Evolutionary conservation across 2,797 vertebrate genomes (phyloP).

Genomic region (Jordanella pulchra): DNA sequence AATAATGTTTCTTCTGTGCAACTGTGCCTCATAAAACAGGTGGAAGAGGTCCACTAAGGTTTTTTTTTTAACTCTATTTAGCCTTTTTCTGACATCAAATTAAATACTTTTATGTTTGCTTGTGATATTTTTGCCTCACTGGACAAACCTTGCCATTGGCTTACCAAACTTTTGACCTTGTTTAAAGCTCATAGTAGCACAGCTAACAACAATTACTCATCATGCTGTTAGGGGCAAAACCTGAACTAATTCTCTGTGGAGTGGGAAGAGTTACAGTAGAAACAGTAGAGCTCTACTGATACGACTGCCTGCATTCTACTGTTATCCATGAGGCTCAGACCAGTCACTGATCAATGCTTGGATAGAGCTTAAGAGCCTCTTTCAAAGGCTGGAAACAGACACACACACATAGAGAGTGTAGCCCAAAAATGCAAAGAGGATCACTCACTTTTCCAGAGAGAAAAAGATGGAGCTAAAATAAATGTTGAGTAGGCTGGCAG

Average conservation of each 20-base stretch:
- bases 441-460: constrained; percentile 34
- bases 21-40: background rate
- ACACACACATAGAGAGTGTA: constrained; percentile 7
- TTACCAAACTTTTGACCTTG: constrained; percentile 37
- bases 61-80: background rate
- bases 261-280: constrained; percentile 36
- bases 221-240: constrained; percentile 21
- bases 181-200: constrained; percentile 35
- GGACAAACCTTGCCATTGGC: constrained; percentile 1
- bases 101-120: background rate
- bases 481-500: constrained; percentile 71
- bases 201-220: constrained; percentile 46
- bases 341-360: constrained; percentile 53
- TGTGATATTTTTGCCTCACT: background rate
- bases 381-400: constrained; percentile 17
- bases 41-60: background rate
- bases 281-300: constrained; percentile 24
- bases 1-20: background rate
- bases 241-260: constrained; percentile 46
- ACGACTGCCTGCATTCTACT: constrained; percentile 36
- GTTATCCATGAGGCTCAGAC: constrained; percentile 43
- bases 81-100: background rate
- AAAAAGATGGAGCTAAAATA: constrained; percentile 59
- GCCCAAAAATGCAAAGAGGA: constrained; percentile 28
- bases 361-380: constrained; percentile 43